Base-by-base conservation (phyloP, 2,113 vertebrate species). In the Sebastes fasciatus region DNA sequence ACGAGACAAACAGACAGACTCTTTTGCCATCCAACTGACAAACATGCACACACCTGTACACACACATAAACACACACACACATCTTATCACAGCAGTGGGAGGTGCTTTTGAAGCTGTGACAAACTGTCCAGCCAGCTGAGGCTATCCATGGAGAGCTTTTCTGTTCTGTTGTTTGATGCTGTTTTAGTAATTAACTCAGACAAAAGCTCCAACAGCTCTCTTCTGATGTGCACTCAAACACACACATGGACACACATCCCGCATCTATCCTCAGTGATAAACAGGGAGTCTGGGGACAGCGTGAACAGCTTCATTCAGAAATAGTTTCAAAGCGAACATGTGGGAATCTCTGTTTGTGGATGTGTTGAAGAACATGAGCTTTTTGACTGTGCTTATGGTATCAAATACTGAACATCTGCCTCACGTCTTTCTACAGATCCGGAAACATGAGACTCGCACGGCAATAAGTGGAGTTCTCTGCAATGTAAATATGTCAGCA, bases 151-250 rank as follows among this genome's bases (percentile, higher is more conserved):
- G 76, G 86, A 83, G 86, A 85, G 85, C 69, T 60, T 82, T 69
- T 85, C 70, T 81, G 52, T 84, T 84, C 65, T 23, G 64, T 85
- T 81, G 85, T 88, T 88, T 90, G 87, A 88, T 87, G 89, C 77
- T 69, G 81, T 66, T 91, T 92, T 85, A 82, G 84, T 86, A 85
- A 90, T 91, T 90, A 91, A 85, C 88, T 87, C 77, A 79, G 79
- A 89, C 88, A 89, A 92, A 90, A 85, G 75, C 87, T 75, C 73
- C 74, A 69, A 82, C 68, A 42, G 78, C 79, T 82, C 69, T 70
- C 68, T 61, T 84, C 76, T 85, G 89, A 84, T 85, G 86, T 79
- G 51, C 66, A 74, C 79, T 80, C 77, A 61, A 60, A 76, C 62
- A 77, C 61, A 72, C 61, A n/a, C 40, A 54, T 3, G 80, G 16